phyloP scores from a whole-genome alignment of 2,797 vertebrate species.

The Sebastes wilsoni region DNA sequence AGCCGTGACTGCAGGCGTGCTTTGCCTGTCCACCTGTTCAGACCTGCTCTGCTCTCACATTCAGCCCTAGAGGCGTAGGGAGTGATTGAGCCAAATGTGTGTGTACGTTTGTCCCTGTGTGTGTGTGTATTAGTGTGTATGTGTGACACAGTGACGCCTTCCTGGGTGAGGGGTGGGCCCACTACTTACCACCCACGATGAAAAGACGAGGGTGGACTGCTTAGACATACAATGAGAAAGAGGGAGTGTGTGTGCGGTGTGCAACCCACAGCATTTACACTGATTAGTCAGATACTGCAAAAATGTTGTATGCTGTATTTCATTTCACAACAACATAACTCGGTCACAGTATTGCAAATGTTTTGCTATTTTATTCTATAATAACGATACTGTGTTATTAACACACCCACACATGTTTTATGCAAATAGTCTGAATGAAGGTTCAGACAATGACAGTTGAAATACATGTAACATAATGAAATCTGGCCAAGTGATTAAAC shows the following conservation, averaged over 20 bases:
- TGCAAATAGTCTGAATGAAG: background rate
- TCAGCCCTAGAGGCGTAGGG: conserved; percentile 38
- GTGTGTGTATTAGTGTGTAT: conserved; percentile 19
- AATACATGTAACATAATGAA: background rate
- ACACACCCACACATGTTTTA: background rate
- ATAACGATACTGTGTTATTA: background rate
- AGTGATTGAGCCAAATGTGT: conserved; percentile 50
- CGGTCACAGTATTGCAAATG: background rate
- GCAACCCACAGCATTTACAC: background rate
- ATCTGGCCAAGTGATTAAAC: background rate
- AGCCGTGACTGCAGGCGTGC: conserved; percentile 45
- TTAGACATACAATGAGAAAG: conserved; percentile 19
- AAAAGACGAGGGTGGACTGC: conserved; percentile 40
- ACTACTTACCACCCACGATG: conserved; percentile 76
- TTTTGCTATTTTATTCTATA: background rate
- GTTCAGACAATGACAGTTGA: background rate
- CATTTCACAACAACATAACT: background rate
- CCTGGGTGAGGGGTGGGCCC: conserved; percentile 45
- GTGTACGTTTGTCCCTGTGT: conserved; percentile 11
- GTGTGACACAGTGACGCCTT: conserved; percentile 63
- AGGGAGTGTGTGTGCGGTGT: background rate
- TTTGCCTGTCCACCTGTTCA: conserved; percentile 69
- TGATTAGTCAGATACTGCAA: background rate
- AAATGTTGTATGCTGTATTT: background rate
- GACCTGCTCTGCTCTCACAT: conserved; percentile 70